Evolutionary conservation across 2,113 vertebrate genomes (phyloP), one percentile per base, ranked within the genome.

Genomic region (Scartelaos histophorus): DNA sequence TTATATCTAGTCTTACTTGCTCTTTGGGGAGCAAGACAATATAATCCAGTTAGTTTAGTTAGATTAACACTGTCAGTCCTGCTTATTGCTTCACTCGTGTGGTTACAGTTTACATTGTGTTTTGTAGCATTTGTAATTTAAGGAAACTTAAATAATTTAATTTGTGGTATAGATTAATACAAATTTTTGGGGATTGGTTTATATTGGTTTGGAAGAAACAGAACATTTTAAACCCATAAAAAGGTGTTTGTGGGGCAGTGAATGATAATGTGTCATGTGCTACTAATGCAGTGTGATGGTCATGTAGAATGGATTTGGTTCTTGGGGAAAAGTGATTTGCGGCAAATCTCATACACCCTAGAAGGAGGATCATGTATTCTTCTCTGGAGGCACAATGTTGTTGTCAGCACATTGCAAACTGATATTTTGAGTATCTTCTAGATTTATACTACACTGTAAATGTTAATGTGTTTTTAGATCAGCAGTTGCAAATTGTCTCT

Each of bases 1-100:
- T 82, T 82, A 81, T 86, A 56, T 76, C 79, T 78, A 90, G 90
- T 80, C 87, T 88, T 81, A 77, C 81, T 89, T 76, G 67, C 81
- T 90, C 85, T 77, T 80, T 53, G 38, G 86, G 82, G 86, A 78
- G 66, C 70, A 74, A 43, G 38, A 43, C 38, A 43, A 43, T 43
- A 9, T 43, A 43, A 43, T 43, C 38, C 7, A 10, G 38, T 43
- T 43, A 11, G 0, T 38, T 38, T 38, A 38, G 38, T 43, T 43
- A 10, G 6, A 10, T 43, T 10, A 43, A 43, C 38, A 43, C 38
- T 43, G 38, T 43, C 38, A 43, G 15, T 5, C 13, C 21, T 66
- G 74, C 47, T 45, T 67, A 74, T 68, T 65, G 45, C 47, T 49
- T 71, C 69, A 65, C 25, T 53, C 16, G 67, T 12, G 25, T 66